Percentiles rank a stretch among this genome's conserved stretches.
phyloP scores from a whole-genome alignment of 53 echinoderm and acorn worm genomes.

The Holothuria scabra region DNA sequence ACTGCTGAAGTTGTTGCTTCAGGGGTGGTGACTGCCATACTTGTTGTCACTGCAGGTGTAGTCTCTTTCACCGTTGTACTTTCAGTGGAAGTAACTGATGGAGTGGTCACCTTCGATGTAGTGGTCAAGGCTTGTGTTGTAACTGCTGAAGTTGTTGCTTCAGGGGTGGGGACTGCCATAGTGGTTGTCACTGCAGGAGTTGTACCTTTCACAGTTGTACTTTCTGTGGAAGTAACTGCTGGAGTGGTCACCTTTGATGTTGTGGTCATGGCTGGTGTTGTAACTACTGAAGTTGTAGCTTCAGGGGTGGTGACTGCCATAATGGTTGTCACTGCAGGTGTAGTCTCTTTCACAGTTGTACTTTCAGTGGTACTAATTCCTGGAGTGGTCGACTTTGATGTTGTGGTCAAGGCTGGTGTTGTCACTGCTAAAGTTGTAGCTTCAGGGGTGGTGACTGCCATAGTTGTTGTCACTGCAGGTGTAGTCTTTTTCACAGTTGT shows the following conservation, averaged over 20 bases:
- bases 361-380: too few relatives aligned
- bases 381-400: constrained; percentile 17
- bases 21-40: too few relatives aligned
- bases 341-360: too few relatives aligned
- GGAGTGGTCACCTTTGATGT: not conserved
- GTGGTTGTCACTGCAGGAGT: constrained; percentile 17
- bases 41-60: too few relatives aligned
- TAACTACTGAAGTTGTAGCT: not conserved
- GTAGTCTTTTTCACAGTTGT: constrained; percentile 10
- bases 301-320: too few relatives aligned
- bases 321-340: too few relatives aligned
- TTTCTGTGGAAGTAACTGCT: not conserved
- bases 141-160: constrained; percentile 15
- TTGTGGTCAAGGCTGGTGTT: not conserved
- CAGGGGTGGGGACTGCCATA: constrained; percentile 36
- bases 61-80: not conserved
- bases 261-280: not conserved
- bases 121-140: constrained; percentile 19
- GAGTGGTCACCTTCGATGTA: constrained; percentile 7
- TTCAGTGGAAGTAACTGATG: not conserved
- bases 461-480: constrained; percentile 35
- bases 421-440: not conserved
- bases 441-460: too few relatives aligned
- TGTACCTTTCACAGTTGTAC: not conserved
- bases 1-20: too few relatives aligned